Conservation (phyloP, 2,888 invertebrate genomes). For the Drosophila ustulata region DNA sequence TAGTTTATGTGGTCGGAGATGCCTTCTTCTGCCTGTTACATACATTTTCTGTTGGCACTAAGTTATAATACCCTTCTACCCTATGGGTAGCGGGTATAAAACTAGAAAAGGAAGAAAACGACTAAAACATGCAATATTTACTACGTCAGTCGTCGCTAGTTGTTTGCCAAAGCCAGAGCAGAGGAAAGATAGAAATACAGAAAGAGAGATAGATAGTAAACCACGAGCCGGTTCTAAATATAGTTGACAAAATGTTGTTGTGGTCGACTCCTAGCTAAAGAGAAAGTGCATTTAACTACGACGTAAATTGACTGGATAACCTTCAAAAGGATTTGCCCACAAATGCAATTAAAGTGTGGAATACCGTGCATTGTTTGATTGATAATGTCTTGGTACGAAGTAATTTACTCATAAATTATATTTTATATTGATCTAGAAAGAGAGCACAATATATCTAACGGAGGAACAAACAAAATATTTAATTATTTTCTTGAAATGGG, state of each 20-base stretch:
- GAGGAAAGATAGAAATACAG: constrained; percentile 5
- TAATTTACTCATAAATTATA: constrained; percentile 4
- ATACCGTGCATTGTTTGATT: constrained; percentile 41
- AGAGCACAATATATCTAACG: too few relatives aligned
- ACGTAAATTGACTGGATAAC: constrained; percentile 52
- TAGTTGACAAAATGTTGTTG: constrained; percentile 34
- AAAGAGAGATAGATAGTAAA: constrained; percentile 12
- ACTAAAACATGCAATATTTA: constrained; percentile 69
- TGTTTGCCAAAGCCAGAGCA: constrained; percentile 33
- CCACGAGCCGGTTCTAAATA: constrained; percentile 52
- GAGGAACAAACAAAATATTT: too few relatives aligned
- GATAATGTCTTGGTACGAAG: constrained; percentile 22
- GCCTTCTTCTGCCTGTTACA: too few relatives aligned
- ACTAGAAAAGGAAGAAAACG: constrained; percentile 62
- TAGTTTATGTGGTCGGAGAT: too few relatives aligned
- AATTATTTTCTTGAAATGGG: too few relatives aligned
- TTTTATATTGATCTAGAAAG: neutral
- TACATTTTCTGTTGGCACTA: too few relatives aligned
- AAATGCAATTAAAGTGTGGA: constrained; percentile 3
- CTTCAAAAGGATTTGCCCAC: constrained; percentile 43
- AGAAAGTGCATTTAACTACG: constrained; percentile 37
- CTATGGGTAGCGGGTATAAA: too few relatives aligned
- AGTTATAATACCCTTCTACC: too few relatives aligned
- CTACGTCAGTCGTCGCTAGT: constrained; percentile 51
- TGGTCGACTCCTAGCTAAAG: constrained; percentile 11